Evolutionary conservation across 2,797 vertebrate species (phyloP), one percentile per base, ranked within the genome.

Genomic region (Eospalax fontanierii): DNA sequence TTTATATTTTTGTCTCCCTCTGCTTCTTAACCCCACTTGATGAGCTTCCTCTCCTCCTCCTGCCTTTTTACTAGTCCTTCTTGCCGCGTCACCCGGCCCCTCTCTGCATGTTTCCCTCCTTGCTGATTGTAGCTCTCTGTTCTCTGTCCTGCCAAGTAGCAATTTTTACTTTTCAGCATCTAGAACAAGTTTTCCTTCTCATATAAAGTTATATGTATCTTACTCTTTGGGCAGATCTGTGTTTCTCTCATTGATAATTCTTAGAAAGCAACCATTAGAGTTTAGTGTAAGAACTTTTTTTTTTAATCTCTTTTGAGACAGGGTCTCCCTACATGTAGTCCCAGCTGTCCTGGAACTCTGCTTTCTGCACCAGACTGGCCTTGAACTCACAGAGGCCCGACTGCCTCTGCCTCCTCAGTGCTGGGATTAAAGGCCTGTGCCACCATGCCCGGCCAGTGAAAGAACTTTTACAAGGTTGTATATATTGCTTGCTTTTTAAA

Each of bases 401-500:
- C n/a, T n/a, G n/a, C n/a, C n/a, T n/a, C n/a, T n/a, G n/a, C n/a
- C 2, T 24, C 75, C 82, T 80, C 33, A 89, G 78, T 85, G 71
- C 38, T 26, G 35, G 54, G 26, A 66, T 46, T 90, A 92, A 54
- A 88, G 89, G 95, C n/a, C n/a, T n/a, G n/a, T n/a, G 50, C 54
- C 81, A 15, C 7, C 35, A 2, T n/a, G n/a, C n/a, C n/a, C n/a
- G n/a, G n/a, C n/a, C n/a, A 33, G 18, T 82, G 40, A 65, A 92
- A 70, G 75, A 80, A 57, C 4, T 59, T 90, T 33, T 97, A 71
- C 90, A 71, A 94, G 92, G 82, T 61, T 57, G 43, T 10, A 5
- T n/a, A 4, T 74, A 87, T 8, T 61, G 43, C 65, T 96, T 50
- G 84, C 91, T 94, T 88, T 98, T 54, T 54, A 10, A 50, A 50